Base-by-base conservation (phyloP, 2,888 invertebrate species). In the Crematogaster levior region DNA sequence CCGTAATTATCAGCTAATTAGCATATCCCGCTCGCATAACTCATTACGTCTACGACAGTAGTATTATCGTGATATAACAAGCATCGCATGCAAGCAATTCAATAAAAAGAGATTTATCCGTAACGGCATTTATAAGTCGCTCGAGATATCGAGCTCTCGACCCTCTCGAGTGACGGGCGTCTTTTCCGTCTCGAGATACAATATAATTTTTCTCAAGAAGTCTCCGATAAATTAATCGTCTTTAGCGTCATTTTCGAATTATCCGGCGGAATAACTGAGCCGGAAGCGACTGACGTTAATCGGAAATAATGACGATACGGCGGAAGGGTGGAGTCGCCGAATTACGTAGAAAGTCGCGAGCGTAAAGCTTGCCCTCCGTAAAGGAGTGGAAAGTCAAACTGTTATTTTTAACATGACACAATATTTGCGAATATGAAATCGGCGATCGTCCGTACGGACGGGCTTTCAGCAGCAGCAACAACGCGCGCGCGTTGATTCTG, bases 311-410 rank as follows among this genome's bases (percentile, higher is more conserved):
- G 82, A 83, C 75, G 70, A 37, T 24, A 34, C 56, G 21, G 72
- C 73, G 84, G 80, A 88, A 84, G 83, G 85, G 87, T 80, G 85
- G 81, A 81, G 80, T 30, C 68, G 82, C 43, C 21, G 82, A 85
- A 58, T 46, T 87, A 77, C 82, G 82, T 89, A 89, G 89, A 89
- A 88, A 88, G 87, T 89, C 30, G 40, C 81, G 61, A 66, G 72
- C 89, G 60, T 81, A 85, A 84, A 82, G 81, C 15, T 89, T 84
- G 89, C 83, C 82, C 81, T 89, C 87, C 85, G 77, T 81, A 84
- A 89, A 88, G 81, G 85, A 89, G 46, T 85, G 84, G 85, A 88
- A 89, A 89, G 85, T 87, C 77, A 83, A 79, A 51, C 81, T 72
- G 60, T 83, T 81, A 79, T 74, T 66, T 73, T 77, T 68, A 75